Percentiles rank a stretch among this genome's conserved stretches.
Evolutionary conservation across 2,888 invertebrate species (phyloP).

Genomic region (Philhelius pedissequus): DNA sequence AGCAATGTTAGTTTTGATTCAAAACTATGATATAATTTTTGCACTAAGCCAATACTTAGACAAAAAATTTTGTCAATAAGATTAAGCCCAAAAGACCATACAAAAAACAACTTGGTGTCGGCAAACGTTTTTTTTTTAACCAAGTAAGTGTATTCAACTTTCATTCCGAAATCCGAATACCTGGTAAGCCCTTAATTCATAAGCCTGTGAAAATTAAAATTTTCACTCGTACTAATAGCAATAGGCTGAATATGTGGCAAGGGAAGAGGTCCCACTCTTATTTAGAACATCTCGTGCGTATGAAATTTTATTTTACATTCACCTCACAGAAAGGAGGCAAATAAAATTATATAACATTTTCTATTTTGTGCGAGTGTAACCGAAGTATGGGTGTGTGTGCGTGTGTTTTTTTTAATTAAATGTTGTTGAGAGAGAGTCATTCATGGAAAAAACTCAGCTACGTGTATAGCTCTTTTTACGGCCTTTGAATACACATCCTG

Average conservation of each 20-base stretch:
- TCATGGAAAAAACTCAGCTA: slow-evolving; percentile 53
- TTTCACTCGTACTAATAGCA: neutral
- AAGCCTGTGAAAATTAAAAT: slow-evolving; percentile 28
- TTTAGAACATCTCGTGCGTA: neutral
- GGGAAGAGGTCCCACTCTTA: neutral
- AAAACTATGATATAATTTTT: no score
- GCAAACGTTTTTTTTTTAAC: neutral
- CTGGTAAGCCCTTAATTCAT: slow-evolving; percentile 14
- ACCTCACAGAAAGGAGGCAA: neutral
- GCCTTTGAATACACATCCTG: slow-evolving; percentile 20
- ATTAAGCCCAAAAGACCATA: neutral
- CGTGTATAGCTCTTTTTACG: slow-evolving; percentile 34
- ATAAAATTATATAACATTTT: slow-evolving; percentile 31
- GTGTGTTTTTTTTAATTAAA: slow-evolving; percentile 43
- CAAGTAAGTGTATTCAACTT: no score
- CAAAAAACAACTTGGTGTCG: neutral
- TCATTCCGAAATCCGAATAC: no score
- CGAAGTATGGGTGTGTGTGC: neutral
- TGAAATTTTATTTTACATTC: slow-evolving; percentile 28
- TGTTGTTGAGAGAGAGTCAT: slow-evolving; percentile 39
- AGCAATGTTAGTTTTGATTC: no score
- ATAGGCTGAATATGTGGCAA: neutral
- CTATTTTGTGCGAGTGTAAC: slow-evolving; percentile 7
- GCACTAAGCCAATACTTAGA: no score
- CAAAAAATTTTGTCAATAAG: slow-evolving; percentile 19